These are phyloP conservation scores for Lycia hirtaria DNA, from an alignment of 2,888 invertebrate genomes.

Conservation along the genomic window DNA sequence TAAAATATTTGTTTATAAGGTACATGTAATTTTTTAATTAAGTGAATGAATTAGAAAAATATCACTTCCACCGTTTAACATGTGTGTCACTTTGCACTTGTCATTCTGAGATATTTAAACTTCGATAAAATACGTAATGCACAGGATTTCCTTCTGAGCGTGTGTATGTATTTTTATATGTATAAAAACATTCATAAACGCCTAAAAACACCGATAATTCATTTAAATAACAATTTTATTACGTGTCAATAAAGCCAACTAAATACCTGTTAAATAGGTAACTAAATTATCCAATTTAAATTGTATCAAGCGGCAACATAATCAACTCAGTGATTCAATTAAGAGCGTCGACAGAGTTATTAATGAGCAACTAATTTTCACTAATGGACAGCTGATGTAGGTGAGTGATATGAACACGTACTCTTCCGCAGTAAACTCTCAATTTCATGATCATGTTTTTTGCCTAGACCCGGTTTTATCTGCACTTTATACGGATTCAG, in stretches of 20 bases:
- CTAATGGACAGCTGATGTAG: conserved; percentile 7
- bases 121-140: too few relatives aligned
- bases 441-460: conserved; percentile 27
- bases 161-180: too few relatives aligned
- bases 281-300: background rate
- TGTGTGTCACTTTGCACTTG: too few relatives aligned
- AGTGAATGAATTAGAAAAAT: background rate
- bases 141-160: too few relatives aligned
- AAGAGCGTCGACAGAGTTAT: background rate
- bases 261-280: too few relatives aligned
- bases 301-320: background rate
- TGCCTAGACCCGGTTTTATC: conserved; percentile 33
- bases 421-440: conserved; percentile 18
- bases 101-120: too few relatives aligned
- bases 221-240: too few relatives aligned
- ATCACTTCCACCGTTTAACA: too few relatives aligned
- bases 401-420: conserved; percentile 9
- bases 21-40: background rate
- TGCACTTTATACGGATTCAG: conserved; percentile 42
- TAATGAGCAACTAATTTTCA: conserved; percentile 4
- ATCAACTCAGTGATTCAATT: background rate
- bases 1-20: background rate
- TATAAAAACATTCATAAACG: too few relatives aligned
- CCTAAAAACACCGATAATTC: too few relatives aligned
- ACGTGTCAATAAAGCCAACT: too few relatives aligned